Percentiles rank a stretch among this genome's conserved stretches.
These are phyloP conservation scores for Ectobius pallidus DNA, from an alignment of 2,888 invertebrate genomes.

Conservation along the genomic window DNA sequence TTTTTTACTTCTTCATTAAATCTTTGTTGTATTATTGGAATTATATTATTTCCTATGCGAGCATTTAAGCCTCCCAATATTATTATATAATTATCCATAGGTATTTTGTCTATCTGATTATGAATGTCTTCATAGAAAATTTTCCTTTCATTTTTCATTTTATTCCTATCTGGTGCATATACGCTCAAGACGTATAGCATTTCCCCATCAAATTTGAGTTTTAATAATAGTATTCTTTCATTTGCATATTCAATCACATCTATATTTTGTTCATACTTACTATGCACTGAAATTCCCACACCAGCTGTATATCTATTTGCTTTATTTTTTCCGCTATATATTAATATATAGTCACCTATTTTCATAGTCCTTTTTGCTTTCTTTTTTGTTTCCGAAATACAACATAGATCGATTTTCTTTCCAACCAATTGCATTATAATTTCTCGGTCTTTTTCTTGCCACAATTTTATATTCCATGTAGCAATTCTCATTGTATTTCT, in stretches of 20 bases:
- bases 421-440: not conserved
- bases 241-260: no score
- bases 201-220: constrained; percentile 1
- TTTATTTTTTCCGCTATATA: constrained; percentile 10
- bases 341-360: no score
- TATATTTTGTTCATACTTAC: no score
- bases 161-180: no score
- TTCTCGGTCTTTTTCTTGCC: not conserved
- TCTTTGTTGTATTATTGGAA: constrained; percentile 2
- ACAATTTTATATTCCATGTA: constrained; percentile 11
- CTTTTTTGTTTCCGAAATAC: no score
- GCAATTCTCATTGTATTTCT: not conserved
- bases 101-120: no score
- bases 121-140: not conserved
- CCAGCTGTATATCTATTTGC: not conserved
- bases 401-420: not conserved
- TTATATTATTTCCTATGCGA: no score
- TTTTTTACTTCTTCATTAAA: constrained; percentile 11
- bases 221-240: not conserved
- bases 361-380: not conserved
- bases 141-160: not conserved
- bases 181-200: not conserved
- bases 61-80: constrained; percentile 5
- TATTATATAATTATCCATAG: constrained; percentile 10
- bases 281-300: no score